Evolutionary conservation across 2,113 vertebrate species (phyloP).

Genomic region (Ochotona curzoniae): DNA sequence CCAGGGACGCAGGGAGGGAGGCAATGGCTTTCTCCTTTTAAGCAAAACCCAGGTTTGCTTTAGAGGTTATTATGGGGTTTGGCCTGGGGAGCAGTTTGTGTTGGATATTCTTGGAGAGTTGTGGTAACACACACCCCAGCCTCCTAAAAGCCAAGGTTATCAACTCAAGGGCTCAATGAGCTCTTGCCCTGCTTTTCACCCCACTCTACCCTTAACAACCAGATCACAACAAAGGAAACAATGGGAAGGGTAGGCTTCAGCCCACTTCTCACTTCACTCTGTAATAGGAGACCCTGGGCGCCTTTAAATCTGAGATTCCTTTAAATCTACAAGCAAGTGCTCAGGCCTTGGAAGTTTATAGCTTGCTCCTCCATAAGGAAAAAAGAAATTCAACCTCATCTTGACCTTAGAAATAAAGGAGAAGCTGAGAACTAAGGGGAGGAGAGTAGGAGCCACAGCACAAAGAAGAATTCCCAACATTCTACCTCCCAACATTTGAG

Average conservation of each 20-base stretch:
- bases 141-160: slow-evolving; percentile 68
- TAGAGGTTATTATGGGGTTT: background rate
- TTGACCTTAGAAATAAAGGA: slow-evolving; percentile 14
- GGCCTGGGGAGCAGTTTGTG: background rate
- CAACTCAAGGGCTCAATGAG: slow-evolving; percentile 38
- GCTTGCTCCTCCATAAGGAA: slow-evolving; percentile 5
- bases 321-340: slow-evolving; percentile 45
- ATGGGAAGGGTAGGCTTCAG: background rate
- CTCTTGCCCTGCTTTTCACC: slow-evolving; percentile 67
- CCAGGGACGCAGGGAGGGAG: background rate
- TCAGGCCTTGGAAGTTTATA: slow-evolving; percentile 19
- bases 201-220: slow-evolving; percentile 61
- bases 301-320: slow-evolving; percentile 25
- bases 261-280: slow-evolving; percentile 48
- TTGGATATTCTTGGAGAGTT: slow-evolving; percentile 23
- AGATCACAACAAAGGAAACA: slow-evolving; percentile 55
- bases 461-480: background rate
- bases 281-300: slow-evolving; percentile 22
- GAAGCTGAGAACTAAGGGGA: background rate
- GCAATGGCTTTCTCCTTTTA: background rate
- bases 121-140: background rate
- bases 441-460: background rate
- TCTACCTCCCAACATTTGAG: background rate
- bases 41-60: slow-evolving; percentile 20
- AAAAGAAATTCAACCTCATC: background rate